A percentile compares a stretch with the other conserved stretches of the same genome.
These are phyloP conservation scores for Rhincodon typus DNA, from an alignment of 2,797 vertebrate genomes.

Conservation along the genomic window DNA sequence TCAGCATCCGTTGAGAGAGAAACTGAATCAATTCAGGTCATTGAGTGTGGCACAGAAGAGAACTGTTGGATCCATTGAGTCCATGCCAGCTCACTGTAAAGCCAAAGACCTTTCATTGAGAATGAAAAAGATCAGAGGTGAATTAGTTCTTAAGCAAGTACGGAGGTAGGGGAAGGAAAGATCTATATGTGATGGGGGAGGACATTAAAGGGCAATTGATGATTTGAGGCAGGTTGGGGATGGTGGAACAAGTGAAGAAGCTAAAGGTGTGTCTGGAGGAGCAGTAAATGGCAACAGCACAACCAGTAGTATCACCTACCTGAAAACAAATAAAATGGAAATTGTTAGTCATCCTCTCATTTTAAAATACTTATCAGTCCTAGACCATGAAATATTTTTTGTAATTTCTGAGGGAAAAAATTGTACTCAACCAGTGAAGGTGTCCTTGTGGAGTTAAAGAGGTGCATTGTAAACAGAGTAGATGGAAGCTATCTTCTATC, in stretches of 20 bases:
- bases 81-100: not conserved
- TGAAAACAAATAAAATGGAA: not conserved
- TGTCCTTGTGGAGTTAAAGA: not conserved
- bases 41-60: not conserved
- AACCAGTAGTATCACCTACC: not conserved
- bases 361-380: not conserved
- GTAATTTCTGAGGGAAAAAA: not conserved
- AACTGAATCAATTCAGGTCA: not conserved
- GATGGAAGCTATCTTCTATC: not conserved
- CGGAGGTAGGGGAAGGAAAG: not conserved
- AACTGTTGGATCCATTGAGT: not conserved
- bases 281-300: not conserved
- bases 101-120: not conserved
- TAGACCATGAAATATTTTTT: not conserved
- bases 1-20: not conserved
- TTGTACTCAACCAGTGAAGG: not conserved
- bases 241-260: not conserved
- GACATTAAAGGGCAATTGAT: not conserved
- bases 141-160: not conserved
- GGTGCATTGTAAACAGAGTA: not conserved
- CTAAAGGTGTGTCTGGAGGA: not conserved
- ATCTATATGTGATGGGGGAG: not conserved
- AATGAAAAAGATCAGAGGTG: not conserved
- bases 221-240: not conserved
- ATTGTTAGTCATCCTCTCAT: not conserved